A percentile compares a stretch with the other conserved stretches of the same genome.
Conservation (phyloP, 2,888 invertebrate species). For the Platycheirus albimanus region DNA sequence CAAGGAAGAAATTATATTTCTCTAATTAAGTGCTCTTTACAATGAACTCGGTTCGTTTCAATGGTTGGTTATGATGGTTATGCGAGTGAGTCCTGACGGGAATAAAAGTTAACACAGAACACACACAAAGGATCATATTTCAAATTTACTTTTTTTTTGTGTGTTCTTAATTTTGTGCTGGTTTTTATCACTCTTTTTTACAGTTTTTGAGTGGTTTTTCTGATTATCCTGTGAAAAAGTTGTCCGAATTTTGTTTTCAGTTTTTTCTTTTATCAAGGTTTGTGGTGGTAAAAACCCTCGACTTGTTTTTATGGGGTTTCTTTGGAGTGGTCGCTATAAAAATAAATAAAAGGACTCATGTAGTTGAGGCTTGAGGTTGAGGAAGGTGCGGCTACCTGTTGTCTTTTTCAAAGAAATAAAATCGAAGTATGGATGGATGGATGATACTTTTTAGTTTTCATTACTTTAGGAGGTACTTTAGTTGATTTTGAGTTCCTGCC, state of each 20-base stretch:
- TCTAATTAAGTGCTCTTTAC: conserved; percentile 42
- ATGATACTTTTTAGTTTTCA: no score
- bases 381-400: no score
- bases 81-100: conserved; percentile 8
- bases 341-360: conserved; percentile 14
- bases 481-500: no score
- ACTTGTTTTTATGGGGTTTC: neutral
- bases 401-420: no score
- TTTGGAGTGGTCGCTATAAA: conserved; percentile 1
- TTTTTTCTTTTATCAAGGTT: conserved; percentile 1
- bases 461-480: no score
- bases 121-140: conserved; percentile 23
- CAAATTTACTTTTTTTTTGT: neutral
- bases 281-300: neutral
- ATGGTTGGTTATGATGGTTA: conserved; percentile 7
- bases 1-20: conserved; percentile 21
- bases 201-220: conserved; percentile 36
- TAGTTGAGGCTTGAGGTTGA: no score
- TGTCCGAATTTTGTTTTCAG: neutral
- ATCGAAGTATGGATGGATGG: no score
- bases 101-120: no score
- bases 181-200: conserved; percentile 21
- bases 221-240: neutral
- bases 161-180: no score
- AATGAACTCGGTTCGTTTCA: conserved; percentile 29